Evolutionary conservation across 2,797 vertebrate genomes (phyloP).

Genomic region (Ctenochaetus hawaiiensis): DNA sequence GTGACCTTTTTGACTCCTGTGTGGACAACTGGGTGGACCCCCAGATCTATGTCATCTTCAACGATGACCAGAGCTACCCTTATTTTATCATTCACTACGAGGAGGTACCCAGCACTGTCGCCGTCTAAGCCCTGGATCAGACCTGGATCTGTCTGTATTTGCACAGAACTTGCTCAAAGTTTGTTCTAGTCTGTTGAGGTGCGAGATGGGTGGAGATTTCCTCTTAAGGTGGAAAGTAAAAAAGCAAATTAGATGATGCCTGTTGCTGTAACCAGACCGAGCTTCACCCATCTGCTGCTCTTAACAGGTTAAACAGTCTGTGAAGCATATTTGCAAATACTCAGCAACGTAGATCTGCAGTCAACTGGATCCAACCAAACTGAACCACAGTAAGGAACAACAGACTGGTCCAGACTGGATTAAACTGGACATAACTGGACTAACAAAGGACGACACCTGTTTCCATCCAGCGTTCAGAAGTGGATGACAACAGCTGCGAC

Average conservation of each 20-base stretch:
- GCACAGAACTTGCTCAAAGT: slow-evolving; percentile 43
- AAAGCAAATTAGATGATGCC: not conserved
- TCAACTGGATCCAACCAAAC: slow-evolving; percentile 50
- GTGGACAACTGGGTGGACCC: slow-evolving; percentile 99
- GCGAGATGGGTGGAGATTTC: slow-evolving; percentile 33
- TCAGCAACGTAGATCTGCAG: slow-evolving; percentile 20
- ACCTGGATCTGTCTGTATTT: slow-evolving; percentile 41
- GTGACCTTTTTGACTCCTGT: slow-evolving; percentile 98
- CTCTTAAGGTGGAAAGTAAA: slow-evolving; percentile 25
- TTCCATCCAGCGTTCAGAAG: slow-evolving; percentile 45
- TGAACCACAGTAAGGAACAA: slow-evolving; percentile 33
- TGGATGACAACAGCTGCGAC: slow-evolving; percentile 49
- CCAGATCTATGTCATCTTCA: slow-evolving; percentile 99
- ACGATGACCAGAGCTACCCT: slow-evolving; percentile 99
- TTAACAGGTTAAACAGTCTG: slow-evolving; percentile 38
- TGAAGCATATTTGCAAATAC: slow-evolving; percentile 59
- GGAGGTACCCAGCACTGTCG: slow-evolving; percentile 94
- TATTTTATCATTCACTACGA: slow-evolving; percentile 99
- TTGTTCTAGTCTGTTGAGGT: slow-evolving; percentile 33
- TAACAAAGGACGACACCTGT: slow-evolving; percentile 39
- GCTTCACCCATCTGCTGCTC: slow-evolving; percentile 40
- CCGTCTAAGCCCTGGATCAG: slow-evolving; percentile 82
- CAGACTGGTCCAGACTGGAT: slow-evolving; percentile 30
- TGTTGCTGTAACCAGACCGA: slow-evolving; percentile 13
- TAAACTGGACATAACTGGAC: slow-evolving; percentile 68